Conservation (phyloP, 2,113 vertebrate genomes). For the Chlamydotis undulata region DNA sequence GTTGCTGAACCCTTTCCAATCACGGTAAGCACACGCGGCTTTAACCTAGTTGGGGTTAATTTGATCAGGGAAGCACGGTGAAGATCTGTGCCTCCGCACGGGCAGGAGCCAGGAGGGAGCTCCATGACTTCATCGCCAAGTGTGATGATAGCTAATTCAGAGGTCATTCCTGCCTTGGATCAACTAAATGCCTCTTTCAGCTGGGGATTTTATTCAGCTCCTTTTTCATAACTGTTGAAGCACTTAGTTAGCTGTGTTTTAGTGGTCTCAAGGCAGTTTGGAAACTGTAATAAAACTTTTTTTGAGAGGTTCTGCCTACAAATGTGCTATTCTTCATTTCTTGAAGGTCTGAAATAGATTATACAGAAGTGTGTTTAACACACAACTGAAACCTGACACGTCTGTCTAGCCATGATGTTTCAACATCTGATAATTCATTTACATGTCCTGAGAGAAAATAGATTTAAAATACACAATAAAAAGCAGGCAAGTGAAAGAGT, state of each 20-base stretch:
- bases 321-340: constrained; percentile 48
- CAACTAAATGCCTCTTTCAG: constrained; percentile 73
- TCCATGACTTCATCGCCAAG: constrained; percentile 57
- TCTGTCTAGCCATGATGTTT: constrained; percentile 54
- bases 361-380: constrained; percentile 57
- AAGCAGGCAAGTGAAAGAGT: not conserved
- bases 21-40: not conserved
- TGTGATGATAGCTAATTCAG: constrained; percentile 66
- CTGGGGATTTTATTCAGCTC: constrained; percentile 65
- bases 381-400: constrained; percentile 51
- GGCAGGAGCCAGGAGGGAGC: constrained; percentile 44
- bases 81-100: not conserved
- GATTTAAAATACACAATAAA: constrained; percentile 23
- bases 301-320: constrained; percentile 49
- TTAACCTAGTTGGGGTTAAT: constrained; percentile 36
- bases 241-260: constrained; percentile 69
- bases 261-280: constrained; percentile 67
- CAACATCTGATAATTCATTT: constrained; percentile 70
- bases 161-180: constrained; percentile 65
- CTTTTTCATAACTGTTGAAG: constrained; percentile 71
- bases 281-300: constrained; percentile 73
- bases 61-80: not conserved
- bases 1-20: constrained; percentile 40
- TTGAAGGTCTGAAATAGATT: constrained; percentile 70
- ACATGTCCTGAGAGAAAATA: constrained; percentile 43